Evolutionary conservation across 92 coral and sea anemone species (phyloP).

Genomic region (Umimayanthus kanabou): DNA sequence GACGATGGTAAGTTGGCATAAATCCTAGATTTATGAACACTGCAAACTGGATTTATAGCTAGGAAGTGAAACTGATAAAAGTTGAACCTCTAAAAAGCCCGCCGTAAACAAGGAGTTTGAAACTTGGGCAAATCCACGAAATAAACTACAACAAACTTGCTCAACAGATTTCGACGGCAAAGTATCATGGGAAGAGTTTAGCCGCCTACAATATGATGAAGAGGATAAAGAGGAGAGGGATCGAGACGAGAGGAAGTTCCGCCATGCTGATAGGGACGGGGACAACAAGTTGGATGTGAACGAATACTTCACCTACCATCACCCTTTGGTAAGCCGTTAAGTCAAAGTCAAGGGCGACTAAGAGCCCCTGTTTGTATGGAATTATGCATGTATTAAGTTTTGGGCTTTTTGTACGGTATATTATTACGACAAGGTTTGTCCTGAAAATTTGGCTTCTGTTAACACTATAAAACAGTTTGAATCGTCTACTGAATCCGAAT

Average conservation of each 20-base stretch:
- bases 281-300: slow-evolving; percentile 73
- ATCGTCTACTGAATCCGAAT: no score
- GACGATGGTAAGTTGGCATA: slow-evolving; percentile 67
- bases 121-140: no score
- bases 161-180: slow-evolving; percentile 79
- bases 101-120: no score
- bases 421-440: no score
- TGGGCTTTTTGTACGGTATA: no score
- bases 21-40: neutral
- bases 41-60: neutral
- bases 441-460: no score
- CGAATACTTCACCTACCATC: slow-evolving; percentile 76
- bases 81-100: no score
- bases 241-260: slow-evolving; percentile 78
- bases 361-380: no score
- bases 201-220: slow-evolving; percentile 76
- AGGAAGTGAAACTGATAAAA: neutral
- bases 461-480: no score
- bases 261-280: slow-evolving; percentile 78
- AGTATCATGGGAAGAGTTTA: slow-evolving; percentile 91
- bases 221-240: slow-evolving; percentile 71
- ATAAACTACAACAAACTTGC: neutral
- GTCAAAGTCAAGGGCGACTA: no score
- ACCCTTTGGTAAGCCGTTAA: slow-evolving; percentile 65
- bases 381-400: no score